Percentiles rank a stretch among this genome's conserved stretches.
These are phyloP conservation scores for Laticauda laticaudata DNA, from an alignment of 2,113 vertebrate genomes.

Conservation along the genomic window DNA sequence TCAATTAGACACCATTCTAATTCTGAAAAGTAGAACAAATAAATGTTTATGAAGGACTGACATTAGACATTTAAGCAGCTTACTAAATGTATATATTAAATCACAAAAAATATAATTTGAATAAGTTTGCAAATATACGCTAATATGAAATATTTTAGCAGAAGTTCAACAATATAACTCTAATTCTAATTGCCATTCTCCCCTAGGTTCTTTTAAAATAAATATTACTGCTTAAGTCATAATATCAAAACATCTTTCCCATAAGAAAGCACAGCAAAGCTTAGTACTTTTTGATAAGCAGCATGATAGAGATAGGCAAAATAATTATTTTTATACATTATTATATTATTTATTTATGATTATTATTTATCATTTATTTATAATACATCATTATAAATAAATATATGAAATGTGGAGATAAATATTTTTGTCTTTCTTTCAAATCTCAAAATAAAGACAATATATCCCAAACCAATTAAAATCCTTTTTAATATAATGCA, in stretches of 20 bases:
- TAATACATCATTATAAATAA: too few species aligned
- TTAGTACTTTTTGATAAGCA: background rate
- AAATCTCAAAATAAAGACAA: background rate
- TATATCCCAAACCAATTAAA: background rate
- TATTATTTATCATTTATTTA: too few species aligned
- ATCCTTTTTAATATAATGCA: background rate
- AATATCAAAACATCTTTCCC: background rate
- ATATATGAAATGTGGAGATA: background rate
- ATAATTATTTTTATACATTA: background rate
- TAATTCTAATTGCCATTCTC: background rate
- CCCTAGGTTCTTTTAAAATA: background rate
- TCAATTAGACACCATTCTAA: background rate
- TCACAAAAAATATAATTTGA: background rate
- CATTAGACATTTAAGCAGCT: background rate
- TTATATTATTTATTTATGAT: too few species aligned
- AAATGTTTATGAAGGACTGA: background rate
- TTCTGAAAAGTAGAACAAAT: background rate
- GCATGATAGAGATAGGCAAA: background rate
- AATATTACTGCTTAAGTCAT: background rate
- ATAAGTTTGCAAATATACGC: background rate
- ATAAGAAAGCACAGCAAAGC: background rate
- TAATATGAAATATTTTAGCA: background rate
- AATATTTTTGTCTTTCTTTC: background rate
- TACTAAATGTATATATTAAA: background rate
- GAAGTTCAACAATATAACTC: background rate